These are phyloP conservation scores for Suricata suricatta DNA, from an alignment of 2,113 vertebrate species.

Conservation along the genomic window DNA sequence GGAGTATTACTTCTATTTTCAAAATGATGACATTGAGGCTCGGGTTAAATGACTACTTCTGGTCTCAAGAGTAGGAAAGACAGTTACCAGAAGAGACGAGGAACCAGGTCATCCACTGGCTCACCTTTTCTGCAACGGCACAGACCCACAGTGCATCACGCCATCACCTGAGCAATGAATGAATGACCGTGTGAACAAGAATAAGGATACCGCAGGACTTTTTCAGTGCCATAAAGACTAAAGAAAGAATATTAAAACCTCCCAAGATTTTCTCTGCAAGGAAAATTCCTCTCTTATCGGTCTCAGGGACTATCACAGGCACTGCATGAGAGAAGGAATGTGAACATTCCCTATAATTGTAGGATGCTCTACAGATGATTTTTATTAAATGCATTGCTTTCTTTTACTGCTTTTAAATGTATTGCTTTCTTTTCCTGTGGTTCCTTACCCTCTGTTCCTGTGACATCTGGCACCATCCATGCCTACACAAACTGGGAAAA, in stretches of 20 bases:
- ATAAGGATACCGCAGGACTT: background rate
- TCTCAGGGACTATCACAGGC: background rate
- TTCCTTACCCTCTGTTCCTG: background rate
- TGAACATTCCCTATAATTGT: background rate
- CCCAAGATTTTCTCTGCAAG: background rate
- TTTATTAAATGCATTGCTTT: background rate
- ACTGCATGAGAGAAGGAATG: background rate
- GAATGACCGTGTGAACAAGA: background rate
- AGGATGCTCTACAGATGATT: background rate
- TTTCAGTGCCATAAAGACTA: background rate
- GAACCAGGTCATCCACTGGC: background rate
- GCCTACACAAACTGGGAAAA: background rate
- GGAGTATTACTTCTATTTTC: background rate
- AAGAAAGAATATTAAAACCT: background rate
- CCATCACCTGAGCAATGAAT: background rate
- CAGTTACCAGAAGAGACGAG: background rate
- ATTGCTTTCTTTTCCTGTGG: background rate
- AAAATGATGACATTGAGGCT: background rate
- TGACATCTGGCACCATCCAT: background rate
- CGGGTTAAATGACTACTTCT: background rate
- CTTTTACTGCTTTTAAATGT: background rate
- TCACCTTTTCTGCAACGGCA: background rate
- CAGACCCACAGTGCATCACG: too few relatives aligned
- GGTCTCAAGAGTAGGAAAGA: background rate
- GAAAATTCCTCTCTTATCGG: background rate